Base-by-base conservation (phyloP, 2,113 vertebrate genomes). In the Hyperopisus bebe region DNA sequence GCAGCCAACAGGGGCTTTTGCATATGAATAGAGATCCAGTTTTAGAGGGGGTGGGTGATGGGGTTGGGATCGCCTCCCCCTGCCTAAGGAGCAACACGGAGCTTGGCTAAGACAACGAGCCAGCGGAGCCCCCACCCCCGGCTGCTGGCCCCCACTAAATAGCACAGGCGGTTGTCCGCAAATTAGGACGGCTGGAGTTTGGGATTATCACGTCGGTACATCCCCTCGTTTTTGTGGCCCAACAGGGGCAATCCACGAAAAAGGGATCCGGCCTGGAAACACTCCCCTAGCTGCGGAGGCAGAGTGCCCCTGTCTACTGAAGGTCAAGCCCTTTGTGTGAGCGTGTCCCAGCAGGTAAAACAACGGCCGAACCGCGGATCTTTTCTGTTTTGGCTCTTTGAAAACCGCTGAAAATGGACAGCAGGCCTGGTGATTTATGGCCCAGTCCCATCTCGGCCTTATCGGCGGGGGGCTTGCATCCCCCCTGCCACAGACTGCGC, bases 381-480 rank as follows among this genome's bases (percentile, higher is more conserved):
- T 93, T 93, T 95, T 92, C 90, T 90, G 91, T 92, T 93, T 87
- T 89, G 94, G 93, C 95, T 88, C 89, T 51, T 74, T 31, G 92
- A 95, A 97, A 97, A 97, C 96, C 96, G 95, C 95, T 90, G 53
- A 93, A 95, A 97, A 95, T 93, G 94, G 44, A 95, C 96, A 95
- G 95, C 95, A 96, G 92, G 93, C 93, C 53, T 8, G 91, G 94
- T 99, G 98, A 99, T 98, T 99, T 98, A 99, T 98, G 96, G 92
- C 95, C 96, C 95, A 97, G 96, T 97, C 97, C 96, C 96, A 95
- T 96, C 96, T 94, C 95, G 93, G 95, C 96, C 97, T 99, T 99
- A 99, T 98, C 98, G 97, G 97, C 95, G 96, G 97, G 97, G 95
- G 96, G 97, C 97, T 98, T 97, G 95, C 95, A 96, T 95, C 93